These are phyloP conservation scores for Anthoscopus minutus DNA, from an alignment of 2,113 vertebrate species.

Conservation along the genomic window DNA sequence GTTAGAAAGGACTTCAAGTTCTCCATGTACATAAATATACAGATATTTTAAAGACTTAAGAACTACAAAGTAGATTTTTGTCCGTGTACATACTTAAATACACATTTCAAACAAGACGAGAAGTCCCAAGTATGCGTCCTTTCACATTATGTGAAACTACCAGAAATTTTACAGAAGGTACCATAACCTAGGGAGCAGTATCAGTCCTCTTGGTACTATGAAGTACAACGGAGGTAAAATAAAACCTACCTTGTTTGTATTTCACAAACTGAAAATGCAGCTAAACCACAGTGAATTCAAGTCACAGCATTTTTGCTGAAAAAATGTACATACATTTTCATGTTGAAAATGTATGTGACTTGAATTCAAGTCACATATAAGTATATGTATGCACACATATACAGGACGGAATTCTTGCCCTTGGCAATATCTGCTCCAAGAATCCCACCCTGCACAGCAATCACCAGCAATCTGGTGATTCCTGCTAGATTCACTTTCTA, in stretches of 20 bases:
- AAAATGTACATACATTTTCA: too few relatives aligned
- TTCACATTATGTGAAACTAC: neutral
- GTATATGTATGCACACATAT: rapidly evolving
- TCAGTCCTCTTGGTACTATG: rapidly evolving
- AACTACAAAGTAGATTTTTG: neutral
- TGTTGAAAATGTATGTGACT: too few relatives aligned
- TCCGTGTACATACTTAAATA: neutral
- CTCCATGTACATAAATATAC: rapidly evolving
- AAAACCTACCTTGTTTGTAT: rapidly evolving
- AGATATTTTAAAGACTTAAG: neutral
- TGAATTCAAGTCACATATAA: neutral
- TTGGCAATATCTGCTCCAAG: neutral
- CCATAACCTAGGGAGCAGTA: rapidly evolving
- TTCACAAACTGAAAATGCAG: neutral
- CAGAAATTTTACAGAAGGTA: neutral
- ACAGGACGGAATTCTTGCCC: rapidly evolving
- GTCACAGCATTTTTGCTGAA: neutral
- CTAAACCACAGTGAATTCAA: neutral
- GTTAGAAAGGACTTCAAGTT: neutral
- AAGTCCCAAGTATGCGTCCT: neutral
- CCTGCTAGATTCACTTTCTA: too few relatives aligned
- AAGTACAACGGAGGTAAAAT: rapidly evolving
- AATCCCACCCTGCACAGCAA: neutral
- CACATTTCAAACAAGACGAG: neutral
- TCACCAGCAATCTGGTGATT: neutral